Percentiles rank a stretch among this genome's conserved stretches.
These are phyloP conservation scores for Ciconia boyciana DNA, from an alignment of 2,113 vertebrate species.

Conservation along the genomic window DNA sequence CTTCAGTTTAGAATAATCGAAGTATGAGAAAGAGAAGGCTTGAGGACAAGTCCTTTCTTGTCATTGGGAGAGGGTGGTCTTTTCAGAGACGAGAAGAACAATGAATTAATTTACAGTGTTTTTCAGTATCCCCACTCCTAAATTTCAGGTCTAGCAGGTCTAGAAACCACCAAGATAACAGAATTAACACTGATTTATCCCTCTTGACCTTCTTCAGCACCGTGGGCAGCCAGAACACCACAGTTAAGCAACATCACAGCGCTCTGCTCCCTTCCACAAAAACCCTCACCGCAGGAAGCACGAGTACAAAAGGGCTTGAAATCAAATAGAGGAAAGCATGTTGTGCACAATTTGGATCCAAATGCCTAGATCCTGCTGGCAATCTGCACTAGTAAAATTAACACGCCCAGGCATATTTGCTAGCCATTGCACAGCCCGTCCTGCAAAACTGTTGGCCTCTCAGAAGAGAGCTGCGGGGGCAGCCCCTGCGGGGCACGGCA, in stretches of 20 bases:
- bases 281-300: not conserved
- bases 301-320: not conserved
- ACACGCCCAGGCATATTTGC: not conserved
- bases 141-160: not conserved
- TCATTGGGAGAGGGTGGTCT: not conserved
- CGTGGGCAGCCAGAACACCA: not conserved
- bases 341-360: not conserved
- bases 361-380: not conserved
- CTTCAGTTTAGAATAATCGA: not conserved
- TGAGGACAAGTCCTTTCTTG: conserved; percentile 18
- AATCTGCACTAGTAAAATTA: not conserved
- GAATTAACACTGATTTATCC: conserved; percentile 1
- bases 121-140: not conserved
- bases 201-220: not conserved
- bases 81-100: not conserved
- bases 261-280: not conserved
- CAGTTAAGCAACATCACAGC: not conserved
- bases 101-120: not conserved
- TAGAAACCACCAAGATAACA: not conserved
- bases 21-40: not conserved
- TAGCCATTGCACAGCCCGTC: not conserved
- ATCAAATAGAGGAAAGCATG: not conserved
- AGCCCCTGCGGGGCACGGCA: accelerated
- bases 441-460: not conserved
- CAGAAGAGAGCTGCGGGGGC: not conserved